Conservation (phyloP, 1,140 invertebrate species). For the Mycetomoellerius zeteki region DNA sequence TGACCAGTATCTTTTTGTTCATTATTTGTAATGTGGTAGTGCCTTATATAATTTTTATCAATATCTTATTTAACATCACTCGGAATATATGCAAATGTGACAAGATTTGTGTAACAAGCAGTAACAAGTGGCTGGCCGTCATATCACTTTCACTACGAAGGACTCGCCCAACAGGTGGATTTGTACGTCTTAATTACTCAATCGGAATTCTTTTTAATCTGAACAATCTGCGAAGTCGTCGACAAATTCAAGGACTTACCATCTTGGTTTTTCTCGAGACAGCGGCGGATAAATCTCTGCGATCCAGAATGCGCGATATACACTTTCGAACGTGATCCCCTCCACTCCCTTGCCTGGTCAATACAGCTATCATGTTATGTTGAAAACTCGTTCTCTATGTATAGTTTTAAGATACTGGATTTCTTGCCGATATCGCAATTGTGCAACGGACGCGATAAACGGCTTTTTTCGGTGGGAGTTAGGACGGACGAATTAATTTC, state of each 20-base stretch:
- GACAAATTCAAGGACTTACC: conserved; percentile 68
- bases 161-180: background rate
- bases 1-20: background rate
- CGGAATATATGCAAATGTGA: background rate
- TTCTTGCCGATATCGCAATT: background rate
- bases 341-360: conserved; percentile 46
- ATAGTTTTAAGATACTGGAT: background rate
- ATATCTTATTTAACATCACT: conserved; percentile 16
- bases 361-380: conserved; percentile 48
- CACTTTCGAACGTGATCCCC: conserved; percentile 46
- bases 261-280: conserved; percentile 77
- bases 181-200: background rate
- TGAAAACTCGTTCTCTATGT: background rate
- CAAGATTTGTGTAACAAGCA: conserved; percentile 31
- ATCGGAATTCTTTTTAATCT: background rate
- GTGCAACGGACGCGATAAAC: background rate
- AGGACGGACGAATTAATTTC: background rate
- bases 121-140: conserved; percentile 6
- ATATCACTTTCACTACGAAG: background rate
- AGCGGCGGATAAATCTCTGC: conserved; percentile 68
- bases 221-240: background rate
- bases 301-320: conserved; percentile 63
- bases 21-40: conserved; percentile 7
- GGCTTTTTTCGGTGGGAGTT: background rate
- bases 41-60: conserved; percentile 27